phyloP scores from a whole-genome alignment of 2,797 vertebrate species.

The Smutsia gigantea region DNA sequence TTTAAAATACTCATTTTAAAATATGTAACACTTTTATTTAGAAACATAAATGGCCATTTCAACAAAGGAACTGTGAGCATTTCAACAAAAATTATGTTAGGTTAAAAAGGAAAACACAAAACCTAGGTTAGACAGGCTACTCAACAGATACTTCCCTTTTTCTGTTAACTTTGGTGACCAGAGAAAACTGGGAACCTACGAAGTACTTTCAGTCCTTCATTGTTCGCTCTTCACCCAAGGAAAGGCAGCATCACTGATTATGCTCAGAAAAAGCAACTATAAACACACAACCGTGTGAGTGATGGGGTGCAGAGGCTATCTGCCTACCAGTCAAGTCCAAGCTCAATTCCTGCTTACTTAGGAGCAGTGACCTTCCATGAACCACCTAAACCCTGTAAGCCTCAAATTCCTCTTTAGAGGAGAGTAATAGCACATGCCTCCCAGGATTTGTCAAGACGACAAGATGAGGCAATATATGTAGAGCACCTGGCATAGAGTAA shows the following conservation, averaged over 20 bases:
- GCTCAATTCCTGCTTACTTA: neutral
- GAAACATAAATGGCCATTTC: conserved; percentile 11
- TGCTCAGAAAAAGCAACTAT: conserved; percentile 8
- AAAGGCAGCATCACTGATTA: conserved; percentile 4
- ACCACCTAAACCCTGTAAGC: neutral
- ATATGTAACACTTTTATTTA: conserved; percentile 13
- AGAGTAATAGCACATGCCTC: conserved; percentile 39
- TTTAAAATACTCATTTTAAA: conserved; percentile 34
- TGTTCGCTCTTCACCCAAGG: neutral
- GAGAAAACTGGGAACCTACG: neutral
- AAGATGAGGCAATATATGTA: neutral
- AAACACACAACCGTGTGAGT: neutral
- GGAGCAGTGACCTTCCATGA: neutral
- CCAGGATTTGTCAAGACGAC: neutral
- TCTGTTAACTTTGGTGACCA: neutral
- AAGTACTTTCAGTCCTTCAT: conserved; percentile 18
- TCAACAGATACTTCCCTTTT: neutral
- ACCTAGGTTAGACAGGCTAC: neutral
- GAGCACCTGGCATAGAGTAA: neutral
- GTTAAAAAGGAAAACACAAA: neutral
- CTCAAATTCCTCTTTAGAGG: neutral
- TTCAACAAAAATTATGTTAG: conserved; percentile 16
- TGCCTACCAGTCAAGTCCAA: neutral
- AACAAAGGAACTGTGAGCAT: neutral
- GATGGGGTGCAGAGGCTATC: neutral